Conservation (phyloP, 2,888 invertebrate species). For the Drosophila neutralis region DNA sequence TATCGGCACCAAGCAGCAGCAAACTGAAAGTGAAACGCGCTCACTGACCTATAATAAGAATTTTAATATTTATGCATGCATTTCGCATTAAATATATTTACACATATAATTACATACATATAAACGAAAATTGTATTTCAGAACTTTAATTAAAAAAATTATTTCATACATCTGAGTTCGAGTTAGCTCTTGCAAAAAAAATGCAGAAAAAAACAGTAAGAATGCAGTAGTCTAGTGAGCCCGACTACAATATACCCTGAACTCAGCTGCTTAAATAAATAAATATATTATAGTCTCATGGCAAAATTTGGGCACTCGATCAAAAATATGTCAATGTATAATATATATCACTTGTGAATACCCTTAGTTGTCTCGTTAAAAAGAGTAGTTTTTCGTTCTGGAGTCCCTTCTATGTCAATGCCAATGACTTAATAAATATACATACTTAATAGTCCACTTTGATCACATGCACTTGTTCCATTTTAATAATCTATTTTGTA, state of each 20-base stretch:
- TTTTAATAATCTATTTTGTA: not conserved
- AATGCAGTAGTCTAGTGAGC: not conserved
- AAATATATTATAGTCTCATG: not conserved
- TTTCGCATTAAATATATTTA: slow-evolving; percentile 5
- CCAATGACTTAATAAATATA: not conserved
- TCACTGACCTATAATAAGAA: slow-evolving; percentile 76
- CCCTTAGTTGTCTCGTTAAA: not conserved
- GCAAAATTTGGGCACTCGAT: not conserved
- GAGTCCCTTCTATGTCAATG: not conserved
- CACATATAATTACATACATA: not conserved
- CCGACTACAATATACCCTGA: not conserved
- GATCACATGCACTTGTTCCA: slow-evolving; percentile 8
- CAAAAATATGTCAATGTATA: not conserved
- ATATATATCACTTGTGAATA: not conserved
- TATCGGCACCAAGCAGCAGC: slow-evolving; percentile 43
- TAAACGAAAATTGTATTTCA: not conserved
- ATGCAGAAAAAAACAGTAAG: not conserved
- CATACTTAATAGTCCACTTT: not conserved
- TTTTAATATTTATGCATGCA: slow-evolving; percentile 52
- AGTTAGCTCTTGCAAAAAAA: no score
- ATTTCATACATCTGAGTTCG: not conserved
- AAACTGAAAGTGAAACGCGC: slow-evolving; percentile 73
- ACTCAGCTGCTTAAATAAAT: not conserved
- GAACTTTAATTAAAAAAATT: slow-evolving; percentile 2
- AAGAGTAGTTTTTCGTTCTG: not conserved